Conservation (phyloP, 2,797 vertebrate genomes). For the Podarcis siculus region DNA sequence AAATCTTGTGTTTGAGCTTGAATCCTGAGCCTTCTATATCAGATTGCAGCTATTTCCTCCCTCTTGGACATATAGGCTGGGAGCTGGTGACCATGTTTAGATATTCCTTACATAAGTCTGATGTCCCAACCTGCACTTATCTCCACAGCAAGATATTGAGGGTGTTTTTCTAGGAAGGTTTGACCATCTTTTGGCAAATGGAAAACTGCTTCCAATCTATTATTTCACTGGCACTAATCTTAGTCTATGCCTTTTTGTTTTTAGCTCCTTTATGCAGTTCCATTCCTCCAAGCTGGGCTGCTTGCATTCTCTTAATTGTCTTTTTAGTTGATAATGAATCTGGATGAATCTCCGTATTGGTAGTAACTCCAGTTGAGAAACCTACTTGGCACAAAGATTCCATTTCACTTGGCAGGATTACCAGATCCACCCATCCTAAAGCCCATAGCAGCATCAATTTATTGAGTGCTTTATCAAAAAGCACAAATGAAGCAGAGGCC, state of each 20-base stretch:
- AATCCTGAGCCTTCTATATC: neutral
- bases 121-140: neutral
- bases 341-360: slow-evolving; percentile 31
- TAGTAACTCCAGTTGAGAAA: slow-evolving; percentile 21
- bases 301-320: slow-evolving; percentile 42
- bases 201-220: neutral
- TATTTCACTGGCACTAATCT: neutral
- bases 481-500: slow-evolving; percentile 18
- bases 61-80: neutral
- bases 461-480: slow-evolving; percentile 19
- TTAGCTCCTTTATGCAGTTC: neutral
- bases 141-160: neutral
- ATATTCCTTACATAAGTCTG: too few relatives aligned
- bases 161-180: neutral
- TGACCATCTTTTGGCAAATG: neutral
- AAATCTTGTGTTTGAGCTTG: neutral
- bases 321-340: slow-evolving; percentile 24
- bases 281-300: slow-evolving; percentile 6
- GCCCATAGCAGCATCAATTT: neutral
- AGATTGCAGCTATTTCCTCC: neutral
- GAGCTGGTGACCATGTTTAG: neutral
- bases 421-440: slow-evolving; percentile 29
- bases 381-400: slow-evolving; percentile 26
- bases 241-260: neutral
- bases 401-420: slow-evolving; percentile 27